Conservation (phyloP, 1,140 invertebrate species). For the Panagrolaimus sp. region DNA sequence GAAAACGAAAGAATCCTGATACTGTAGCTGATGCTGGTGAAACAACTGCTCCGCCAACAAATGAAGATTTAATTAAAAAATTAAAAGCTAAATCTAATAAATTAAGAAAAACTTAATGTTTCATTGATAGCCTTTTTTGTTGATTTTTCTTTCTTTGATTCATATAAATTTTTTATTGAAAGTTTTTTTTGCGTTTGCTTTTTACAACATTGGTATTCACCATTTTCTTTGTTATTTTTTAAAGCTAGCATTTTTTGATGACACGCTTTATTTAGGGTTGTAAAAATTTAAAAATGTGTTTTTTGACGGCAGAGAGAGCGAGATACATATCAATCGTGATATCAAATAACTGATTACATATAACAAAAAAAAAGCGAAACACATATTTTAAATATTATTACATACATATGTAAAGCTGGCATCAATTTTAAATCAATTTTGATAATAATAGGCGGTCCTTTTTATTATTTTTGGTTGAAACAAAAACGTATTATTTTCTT, state of each 20-base stretch:
- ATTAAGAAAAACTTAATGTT: not conserved
- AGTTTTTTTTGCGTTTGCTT: not conserved
- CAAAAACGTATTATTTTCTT: not conserved
- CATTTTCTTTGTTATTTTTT: not conserved
- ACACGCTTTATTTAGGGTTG: too few species aligned
- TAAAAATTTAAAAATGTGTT: too few species aligned
- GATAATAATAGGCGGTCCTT: not conserved
- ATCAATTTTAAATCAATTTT: not conserved
- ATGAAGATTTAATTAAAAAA: constrained; percentile 1
- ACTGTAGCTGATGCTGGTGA: not conserved
- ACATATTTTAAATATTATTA: too few species aligned
- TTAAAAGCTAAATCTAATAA: not conserved
- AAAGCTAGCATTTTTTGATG: not conserved
- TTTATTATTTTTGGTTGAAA: not conserved
- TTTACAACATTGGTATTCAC: not conserved
- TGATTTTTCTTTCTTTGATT: not conserved
- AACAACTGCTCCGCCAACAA: not conserved
- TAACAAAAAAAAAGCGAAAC: too few species aligned
- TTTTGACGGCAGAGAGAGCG: too few species aligned
- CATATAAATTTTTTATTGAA: not conserved
- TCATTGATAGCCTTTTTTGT: not conserved
- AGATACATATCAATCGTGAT: too few species aligned
- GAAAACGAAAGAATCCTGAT: not conserved
- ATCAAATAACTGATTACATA: too few species aligned
- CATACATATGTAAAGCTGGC: too few species aligned